Percentiles rank a stretch among this genome's conserved stretches.
Evolutionary conservation across 2,888 invertebrate genomes (phyloP).

Genomic region (Parnassius orleans): DNA sequence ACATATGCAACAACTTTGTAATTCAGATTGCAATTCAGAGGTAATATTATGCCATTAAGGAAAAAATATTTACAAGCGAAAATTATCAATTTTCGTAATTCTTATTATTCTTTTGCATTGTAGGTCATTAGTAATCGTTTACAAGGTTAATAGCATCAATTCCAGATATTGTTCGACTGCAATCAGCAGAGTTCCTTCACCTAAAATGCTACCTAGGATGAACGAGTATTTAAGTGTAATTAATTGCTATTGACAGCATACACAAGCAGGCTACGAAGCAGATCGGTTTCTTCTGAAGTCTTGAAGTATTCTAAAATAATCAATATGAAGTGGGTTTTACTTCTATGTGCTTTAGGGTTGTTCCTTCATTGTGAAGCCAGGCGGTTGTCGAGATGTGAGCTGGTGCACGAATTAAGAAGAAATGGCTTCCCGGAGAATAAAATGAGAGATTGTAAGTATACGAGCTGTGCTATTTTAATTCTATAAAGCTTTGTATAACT

Average conservation of each 20-base stretch:
- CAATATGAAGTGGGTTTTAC: conserved; percentile 7
- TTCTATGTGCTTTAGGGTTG: conserved; percentile 5
- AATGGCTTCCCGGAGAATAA: conserved; percentile 49
- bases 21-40: too few relatives aligned
- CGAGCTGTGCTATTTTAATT: neutral
- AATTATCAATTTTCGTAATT: too few relatives aligned
- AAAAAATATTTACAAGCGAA: too few relatives aligned
- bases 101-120: neutral
- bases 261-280: too few relatives aligned
- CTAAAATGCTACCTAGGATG: neutral
- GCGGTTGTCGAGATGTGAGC: conserved; percentile 38
- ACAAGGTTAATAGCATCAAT: neutral
- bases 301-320: neutral
- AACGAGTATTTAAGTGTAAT: neutral
- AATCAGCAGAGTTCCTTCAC: neutral
- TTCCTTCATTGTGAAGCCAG: conserved; percentile 10
- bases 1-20: too few relatives aligned
- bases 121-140: neutral
- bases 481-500: too few relatives aligned
- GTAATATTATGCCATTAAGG: too few relatives aligned
- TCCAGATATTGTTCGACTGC: neutral
- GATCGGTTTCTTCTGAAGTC: too few relatives aligned
- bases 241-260: too few relatives aligned
- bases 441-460: conserved; percentile 52
- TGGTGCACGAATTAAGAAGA: conserved; percentile 44